Base-by-base conservation (phyloP, 2,113 vertebrate species). In the Erythrocebus patas region DNA sequence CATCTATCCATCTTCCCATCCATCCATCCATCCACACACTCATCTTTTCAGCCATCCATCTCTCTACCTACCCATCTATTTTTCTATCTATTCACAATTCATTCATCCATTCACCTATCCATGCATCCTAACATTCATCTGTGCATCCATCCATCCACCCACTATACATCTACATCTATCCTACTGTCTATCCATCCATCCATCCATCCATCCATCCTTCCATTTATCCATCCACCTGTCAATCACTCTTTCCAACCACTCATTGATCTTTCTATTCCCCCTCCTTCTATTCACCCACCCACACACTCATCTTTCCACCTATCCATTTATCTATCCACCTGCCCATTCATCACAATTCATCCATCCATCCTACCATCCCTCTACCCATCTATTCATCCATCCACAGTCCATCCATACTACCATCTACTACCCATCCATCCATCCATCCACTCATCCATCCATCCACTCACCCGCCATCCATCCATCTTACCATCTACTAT, bases 11-110 rank as follows among this genome's bases (percentile, higher is more conserved):
- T 4, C 16, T 9, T 22, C 4, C 8, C 18, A 61, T 1, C 12
- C 35, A 22, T 0, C 43, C 3, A 52, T 7, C 8, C 7, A 55
- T 0, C 30, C 14, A 43, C 0, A 16, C 20, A 45, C 1, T 14
- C 48, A 55, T 55, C 32, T 64, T 30, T 64, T 64, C 61, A 64
- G 61, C 1, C 18, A 82, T 8, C 43, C 43, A 78, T 5, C 38
- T 20, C 18, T 4, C 14, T 4, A n/a, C 1, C 72, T 25, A 45
- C 14, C 45, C 14, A 48, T 78, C 25, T 6, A 70, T 8, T 20
- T 32, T 27, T 45, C 13, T 12, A 32, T 78, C 8, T 4, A 32
- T 4, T 30, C 43, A 32, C 30, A 30, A 50, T 35, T 30, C 7
- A 76, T 3, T 18, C 2, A 57, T 4, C 50, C 72, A 40, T 40